Evolutionary conservation across 2,113 vertebrate genomes (phyloP).

Genomic region (Marcusenius ussheri): DNA sequence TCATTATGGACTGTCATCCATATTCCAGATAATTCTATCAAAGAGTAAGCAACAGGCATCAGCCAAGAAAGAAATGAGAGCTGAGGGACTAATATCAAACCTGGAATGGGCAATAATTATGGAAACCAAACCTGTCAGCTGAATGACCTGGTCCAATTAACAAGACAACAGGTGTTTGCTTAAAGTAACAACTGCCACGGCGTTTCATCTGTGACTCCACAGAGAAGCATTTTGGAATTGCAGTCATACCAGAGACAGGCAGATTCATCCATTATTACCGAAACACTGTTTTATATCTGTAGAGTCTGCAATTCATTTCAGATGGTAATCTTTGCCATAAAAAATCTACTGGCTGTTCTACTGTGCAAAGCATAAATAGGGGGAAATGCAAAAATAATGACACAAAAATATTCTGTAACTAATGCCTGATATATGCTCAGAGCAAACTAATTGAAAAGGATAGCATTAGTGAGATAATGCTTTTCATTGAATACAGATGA

Average conservation of each 20-base stretch:
- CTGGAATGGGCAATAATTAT: neutral
- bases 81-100: neutral
- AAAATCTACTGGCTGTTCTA: neutral
- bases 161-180: neutral
- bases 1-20: neutral
- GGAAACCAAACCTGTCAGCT: neutral
- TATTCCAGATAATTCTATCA: neutral
- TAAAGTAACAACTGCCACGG: neutral
- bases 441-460: neutral
- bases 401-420: neutral
- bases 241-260: neutral
- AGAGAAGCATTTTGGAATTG: neutral
- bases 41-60: neutral
- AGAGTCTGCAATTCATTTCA: neutral
- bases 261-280: neutral
- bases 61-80: neutral
- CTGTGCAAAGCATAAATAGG: neutral
- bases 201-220: neutral
- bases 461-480: neutral
- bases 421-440: neutral
- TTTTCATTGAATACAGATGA: neutral
- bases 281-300: neutral
- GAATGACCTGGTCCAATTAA: neutral
- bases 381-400: neutral
- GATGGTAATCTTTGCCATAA: neutral